Percentiles rank a stretch among this genome's conserved stretches.
These are phyloP conservation scores for Platysteira castanea DNA, from an alignment of 2,113 vertebrate species.

Conservation along the genomic window DNA sequence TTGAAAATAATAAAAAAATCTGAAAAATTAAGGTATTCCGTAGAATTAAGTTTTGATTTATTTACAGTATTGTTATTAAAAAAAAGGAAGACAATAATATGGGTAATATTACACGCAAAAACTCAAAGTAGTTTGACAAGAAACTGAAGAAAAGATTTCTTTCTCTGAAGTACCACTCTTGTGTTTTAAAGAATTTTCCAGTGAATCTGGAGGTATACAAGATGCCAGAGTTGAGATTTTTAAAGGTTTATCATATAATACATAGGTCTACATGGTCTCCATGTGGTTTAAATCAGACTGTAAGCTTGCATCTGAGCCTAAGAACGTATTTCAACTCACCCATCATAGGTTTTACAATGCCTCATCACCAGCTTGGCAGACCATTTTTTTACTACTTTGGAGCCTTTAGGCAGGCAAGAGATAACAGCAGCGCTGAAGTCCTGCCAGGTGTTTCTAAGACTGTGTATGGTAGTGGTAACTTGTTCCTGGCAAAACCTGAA, in stretches of 20 bases:
- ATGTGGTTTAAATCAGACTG: background rate
- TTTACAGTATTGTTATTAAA: background rate
- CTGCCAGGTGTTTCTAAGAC: background rate
- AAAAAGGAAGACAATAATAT: background rate
- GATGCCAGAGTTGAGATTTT: background rate
- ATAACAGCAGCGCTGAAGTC: background rate
- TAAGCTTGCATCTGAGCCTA: background rate
- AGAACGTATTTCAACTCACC: background rate
- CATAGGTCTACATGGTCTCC: background rate
- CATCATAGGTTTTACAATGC: background rate
- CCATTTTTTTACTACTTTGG: background rate
- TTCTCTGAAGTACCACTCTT: background rate
- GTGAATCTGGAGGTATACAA: background rate
- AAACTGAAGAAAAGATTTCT: background rate
- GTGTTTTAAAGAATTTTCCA: background rate
- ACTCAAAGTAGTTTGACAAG: background rate
- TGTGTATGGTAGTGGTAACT: background rate
- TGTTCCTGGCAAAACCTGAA: background rate
- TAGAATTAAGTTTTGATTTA: background rate
- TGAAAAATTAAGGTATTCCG: background rate
- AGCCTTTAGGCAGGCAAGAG: background rate
- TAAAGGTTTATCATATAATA: background rate
- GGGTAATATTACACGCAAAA: rapidly evolving
- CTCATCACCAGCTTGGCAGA: background rate
- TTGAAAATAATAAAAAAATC: background rate